Base-by-base conservation (phyloP, 2,797 vertebrate species). In the Malacoctenus gilli region DNA sequence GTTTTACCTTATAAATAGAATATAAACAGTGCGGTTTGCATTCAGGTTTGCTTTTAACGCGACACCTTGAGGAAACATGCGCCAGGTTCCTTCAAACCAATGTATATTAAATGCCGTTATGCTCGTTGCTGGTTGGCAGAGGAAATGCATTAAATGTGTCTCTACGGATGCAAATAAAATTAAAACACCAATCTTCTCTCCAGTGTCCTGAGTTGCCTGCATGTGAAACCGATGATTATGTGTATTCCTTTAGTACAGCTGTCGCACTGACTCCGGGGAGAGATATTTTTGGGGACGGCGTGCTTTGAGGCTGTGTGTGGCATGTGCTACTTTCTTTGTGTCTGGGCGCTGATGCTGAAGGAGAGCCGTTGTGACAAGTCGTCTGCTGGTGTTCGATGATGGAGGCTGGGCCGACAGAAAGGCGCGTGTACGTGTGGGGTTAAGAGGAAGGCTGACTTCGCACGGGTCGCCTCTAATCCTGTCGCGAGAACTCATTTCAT, bases 401-500 rank as follows among this genome's bases (percentile, higher is more conserved):
- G 79, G 87, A 47, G 50, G 40, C 77, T 12, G 22, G 47, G 49
- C 5, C 5, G 25, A 28, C 34, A 50, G 37, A 6, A 44, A 18
- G 25, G 51, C 21, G 40, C 3, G 38, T 59, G 51, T n/a, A n/a
- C n/a, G n/a, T n/a, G n/a, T n/a, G 37, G 51, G 39, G 56, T 57
- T 46, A 2, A 37, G 61, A 54, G 37, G 48, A 43, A 52, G 59
- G 53, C 25, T 14, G 28, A 25, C 4, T 54, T 47, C 40, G 39
- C 46, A 0, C 34, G 50, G 63, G 63, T 77, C 73, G 77, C 58
- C 61, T 85, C 51, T 85, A 77, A 84, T 77, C 71, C 47, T 30
- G 28, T 4, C n/a, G 38, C 16, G 9, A 47, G 13, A 31, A 77
- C 55, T 68, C 2, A 74, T 72, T 74, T 75, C 47, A 49, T 50